Conservation (phyloP, 2,797 vertebrate species). For the Enteromius unitaeniatus region DNA sequence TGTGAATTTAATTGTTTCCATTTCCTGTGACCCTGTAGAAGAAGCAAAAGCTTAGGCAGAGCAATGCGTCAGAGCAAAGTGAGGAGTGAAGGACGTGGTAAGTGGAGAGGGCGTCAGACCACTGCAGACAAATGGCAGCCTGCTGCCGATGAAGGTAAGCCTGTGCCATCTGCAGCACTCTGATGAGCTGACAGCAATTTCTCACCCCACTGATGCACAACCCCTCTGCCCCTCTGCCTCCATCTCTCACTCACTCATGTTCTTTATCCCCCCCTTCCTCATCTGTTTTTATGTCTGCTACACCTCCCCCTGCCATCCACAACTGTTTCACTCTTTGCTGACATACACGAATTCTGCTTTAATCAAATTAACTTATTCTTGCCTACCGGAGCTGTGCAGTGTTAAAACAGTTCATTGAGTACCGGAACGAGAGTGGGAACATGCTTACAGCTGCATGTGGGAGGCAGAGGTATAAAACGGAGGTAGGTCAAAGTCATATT, state of each 20-base stretch:
- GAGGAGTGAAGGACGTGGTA: slow-evolving; percentile 64
- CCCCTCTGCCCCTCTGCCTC: slow-evolving; percentile 52
- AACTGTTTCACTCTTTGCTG: slow-evolving; percentile 42
- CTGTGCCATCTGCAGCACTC: slow-evolving; percentile 72
- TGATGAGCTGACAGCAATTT: slow-evolving; percentile 74
- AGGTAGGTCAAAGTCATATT: slow-evolving; percentile 47
- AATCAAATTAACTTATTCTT: slow-evolving; percentile 38
- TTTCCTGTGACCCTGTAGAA: slow-evolving; percentile 37
- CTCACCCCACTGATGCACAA: slow-evolving; percentile 73
- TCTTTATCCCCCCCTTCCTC: slow-evolving; percentile 28
- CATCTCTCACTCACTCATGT: slow-evolving; percentile 34
- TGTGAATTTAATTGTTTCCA: slow-evolving; percentile 30
- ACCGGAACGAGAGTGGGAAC: neutral
- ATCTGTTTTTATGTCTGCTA: slow-evolving; percentile 39
- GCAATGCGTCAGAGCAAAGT: slow-evolving; percentile 51
- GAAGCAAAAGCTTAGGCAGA: slow-evolving; percentile 43
- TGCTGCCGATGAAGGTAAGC: slow-evolving; percentile 72
- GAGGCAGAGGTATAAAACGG: neutral
- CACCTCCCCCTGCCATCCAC: slow-evolving; percentile 19
- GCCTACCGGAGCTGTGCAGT: neutral
- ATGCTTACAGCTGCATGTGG: slow-evolving; percentile 5
- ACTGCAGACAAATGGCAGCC: slow-evolving; percentile 69
- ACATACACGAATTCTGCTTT: slow-evolving; percentile 26
- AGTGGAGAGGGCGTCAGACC: slow-evolving; percentile 63
- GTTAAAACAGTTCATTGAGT: slow-evolving; percentile 8